These are phyloP conservation scores for Augochlorella aurata DNA, from an alignment of 2,888 invertebrate species.

Conservation along the genomic window DNA sequence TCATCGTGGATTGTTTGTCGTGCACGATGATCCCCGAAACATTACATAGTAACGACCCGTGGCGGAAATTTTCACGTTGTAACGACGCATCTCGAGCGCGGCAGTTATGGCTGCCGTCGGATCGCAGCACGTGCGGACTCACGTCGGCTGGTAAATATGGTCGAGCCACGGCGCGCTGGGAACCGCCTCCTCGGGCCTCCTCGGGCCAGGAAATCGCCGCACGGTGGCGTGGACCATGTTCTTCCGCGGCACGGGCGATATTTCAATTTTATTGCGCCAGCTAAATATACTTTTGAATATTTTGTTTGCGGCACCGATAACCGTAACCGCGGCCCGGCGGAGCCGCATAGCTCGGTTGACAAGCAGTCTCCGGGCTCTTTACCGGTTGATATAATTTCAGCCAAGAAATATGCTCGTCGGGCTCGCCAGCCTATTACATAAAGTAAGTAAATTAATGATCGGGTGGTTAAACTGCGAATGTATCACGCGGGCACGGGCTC, in stretches of 20 bases:
- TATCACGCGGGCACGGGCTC: slow-evolving; percentile 36
- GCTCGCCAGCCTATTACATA: slow-evolving; percentile 50
- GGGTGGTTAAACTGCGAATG: slow-evolving; percentile 53
- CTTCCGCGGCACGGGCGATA: slow-evolving; percentile 11
- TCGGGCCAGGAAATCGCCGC: slow-evolving; percentile 9
- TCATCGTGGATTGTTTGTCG: background rate
- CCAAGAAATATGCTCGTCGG: slow-evolving; percentile 45
- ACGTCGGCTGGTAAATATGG: background rate
- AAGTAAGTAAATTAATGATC: slow-evolving; percentile 56
- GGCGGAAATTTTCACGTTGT: slow-evolving; percentile 55
- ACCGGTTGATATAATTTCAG: slow-evolving; percentile 52
- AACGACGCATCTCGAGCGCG: slow-evolving; percentile 52
- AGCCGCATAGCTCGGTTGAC: slow-evolving; percentile 37
- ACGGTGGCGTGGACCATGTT: background rate
- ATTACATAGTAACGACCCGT: background rate
- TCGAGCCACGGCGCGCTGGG: too few species aligned
- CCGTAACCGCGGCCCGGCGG: slow-evolving; percentile 10
- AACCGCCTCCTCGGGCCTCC: background rate
- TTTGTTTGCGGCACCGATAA: slow-evolving; percentile 18
- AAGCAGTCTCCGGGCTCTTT: slow-evolving; percentile 43
- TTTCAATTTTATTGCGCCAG: slow-evolving; percentile 33
- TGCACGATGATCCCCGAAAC: background rate
- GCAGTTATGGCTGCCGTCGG: slow-evolving; percentile 75
- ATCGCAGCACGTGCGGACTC: slow-evolving; percentile 55
- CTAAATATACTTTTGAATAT: slow-evolving; percentile 43